phyloP scores from a whole-genome alignment of 2,797 vertebrate genomes.

The Rhyacichthys aspro region DNA sequence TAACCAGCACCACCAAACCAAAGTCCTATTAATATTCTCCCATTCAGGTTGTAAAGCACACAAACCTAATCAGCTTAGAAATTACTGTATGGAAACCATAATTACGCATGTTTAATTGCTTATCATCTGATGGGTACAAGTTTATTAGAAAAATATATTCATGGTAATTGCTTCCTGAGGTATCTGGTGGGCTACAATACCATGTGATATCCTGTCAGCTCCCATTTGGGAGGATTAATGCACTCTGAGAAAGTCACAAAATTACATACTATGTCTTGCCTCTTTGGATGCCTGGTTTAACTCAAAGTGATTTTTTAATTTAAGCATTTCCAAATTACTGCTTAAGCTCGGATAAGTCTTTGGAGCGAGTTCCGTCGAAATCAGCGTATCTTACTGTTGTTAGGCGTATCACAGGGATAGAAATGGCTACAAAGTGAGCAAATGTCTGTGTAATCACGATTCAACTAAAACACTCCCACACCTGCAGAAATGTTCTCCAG shows the following conservation, averaged over 20 bases:
- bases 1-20: conserved; percentile 72
- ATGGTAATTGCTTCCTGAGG: conserved; percentile 81
- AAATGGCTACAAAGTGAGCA: conserved; percentile 27
- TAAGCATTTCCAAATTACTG: conserved; percentile 70
- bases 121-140: conserved; percentile 81
- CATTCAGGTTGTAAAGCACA: conserved; percentile 80
- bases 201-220: conserved; percentile 76
- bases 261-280: conserved; percentile 66
- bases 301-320: conserved; percentile 79
- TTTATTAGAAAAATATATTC: conserved; percentile 83
- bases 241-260: conserved; percentile 70
- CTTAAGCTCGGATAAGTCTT: conserved; percentile 59
- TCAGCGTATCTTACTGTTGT: conserved; percentile 43
- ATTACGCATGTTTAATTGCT: conserved; percentile 83
- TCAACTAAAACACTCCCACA: conserved; percentile 32
- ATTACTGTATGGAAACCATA: conserved; percentile 80
- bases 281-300: conserved; percentile 74
- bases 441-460: conserved; percentile 42
- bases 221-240: conserved; percentile 75
- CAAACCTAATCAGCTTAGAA: conserved; percentile 83
- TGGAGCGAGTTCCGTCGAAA: conserved; percentile 52
- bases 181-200: conserved; percentile 63
- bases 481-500: not conserved
- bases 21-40: conserved; percentile 75
- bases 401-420: conserved; percentile 34